Conservation (phyloP, 2,797 vertebrate genomes). For the Rhabdophis nuchalis region DNA sequence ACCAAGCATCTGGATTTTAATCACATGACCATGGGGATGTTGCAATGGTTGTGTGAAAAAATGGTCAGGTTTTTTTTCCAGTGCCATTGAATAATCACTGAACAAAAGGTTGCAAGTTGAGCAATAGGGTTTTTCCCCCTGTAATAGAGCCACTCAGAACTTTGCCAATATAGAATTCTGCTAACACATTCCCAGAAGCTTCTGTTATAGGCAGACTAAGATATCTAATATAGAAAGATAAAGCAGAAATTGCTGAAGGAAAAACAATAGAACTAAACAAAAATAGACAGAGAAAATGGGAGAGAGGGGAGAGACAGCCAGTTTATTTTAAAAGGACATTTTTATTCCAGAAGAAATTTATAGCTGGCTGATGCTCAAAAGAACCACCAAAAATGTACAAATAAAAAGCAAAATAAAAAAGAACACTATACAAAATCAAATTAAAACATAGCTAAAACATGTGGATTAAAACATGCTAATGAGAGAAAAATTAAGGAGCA, state of each 20-base stretch:
- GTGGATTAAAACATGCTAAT: not conserved
- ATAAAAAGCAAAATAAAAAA: not conserved
- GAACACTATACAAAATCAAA: not conserved
- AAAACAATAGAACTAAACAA: not conserved
- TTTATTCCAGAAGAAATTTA: not conserved
- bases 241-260: not conserved
- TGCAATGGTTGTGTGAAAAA: too few relatives aligned
- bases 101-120: not conserved
- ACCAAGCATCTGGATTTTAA: too few relatives aligned
- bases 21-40: too few relatives aligned
- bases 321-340: not conserved
- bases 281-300: not conserved
- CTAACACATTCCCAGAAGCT: not conserved
- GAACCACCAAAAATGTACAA: not conserved
- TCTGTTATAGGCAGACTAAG: not conserved
- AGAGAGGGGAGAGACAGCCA: not conserved
- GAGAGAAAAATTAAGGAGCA: not conserved
- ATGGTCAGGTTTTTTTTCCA: too few relatives aligned
- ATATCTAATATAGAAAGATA: not conserved
- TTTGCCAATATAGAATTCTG: not conserved
- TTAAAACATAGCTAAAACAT: not conserved
- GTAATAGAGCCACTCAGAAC: not conserved
- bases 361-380: not conserved
- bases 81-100: too few relatives aligned
- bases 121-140: not conserved